Percentiles rank a stretch among this genome's conserved stretches.
These are phyloP conservation scores for Listrodromus nycthemerus DNA, from an alignment of 2,888 invertebrate species.

Conservation along the genomic window DNA sequence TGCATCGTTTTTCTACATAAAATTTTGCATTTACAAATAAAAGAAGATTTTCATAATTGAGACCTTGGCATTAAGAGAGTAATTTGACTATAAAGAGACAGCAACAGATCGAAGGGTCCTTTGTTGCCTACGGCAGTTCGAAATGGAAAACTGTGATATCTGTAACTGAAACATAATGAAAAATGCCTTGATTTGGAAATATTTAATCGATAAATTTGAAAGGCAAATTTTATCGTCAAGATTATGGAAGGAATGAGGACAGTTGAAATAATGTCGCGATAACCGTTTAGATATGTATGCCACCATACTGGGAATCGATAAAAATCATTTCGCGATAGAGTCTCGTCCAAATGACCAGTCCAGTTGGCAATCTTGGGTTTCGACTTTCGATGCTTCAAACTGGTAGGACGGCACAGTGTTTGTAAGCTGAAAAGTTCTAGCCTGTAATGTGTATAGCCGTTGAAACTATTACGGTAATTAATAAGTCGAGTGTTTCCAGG, in stretches of 20 bases:
- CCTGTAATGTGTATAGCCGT: slow-evolving; percentile 11
- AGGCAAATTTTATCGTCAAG: not conserved
- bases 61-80: not conserved
- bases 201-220: not conserved
- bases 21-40: not conserved
- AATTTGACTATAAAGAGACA: not conserved
- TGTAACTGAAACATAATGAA: not conserved
- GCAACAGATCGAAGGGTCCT: not conserved
- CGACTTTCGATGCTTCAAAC: slow-evolving; percentile 9
- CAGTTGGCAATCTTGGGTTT: slow-evolving; percentile 20
- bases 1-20: not conserved
- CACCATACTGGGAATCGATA: slow-evolving; percentile 17
- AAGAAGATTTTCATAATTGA: not conserved
- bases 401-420: slow-evolving; percentile 10
- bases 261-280: not conserved
- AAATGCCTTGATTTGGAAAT: not conserved
- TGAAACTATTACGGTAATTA: slow-evolving; percentile 35
- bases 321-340: not conserved
- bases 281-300: not conserved
- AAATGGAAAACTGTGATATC: not conserved
- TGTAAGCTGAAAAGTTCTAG: slow-evolving; percentile 8
- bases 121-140: not conserved
- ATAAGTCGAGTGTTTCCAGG: slow-evolving; percentile 24
- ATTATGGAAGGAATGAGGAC: not conserved
- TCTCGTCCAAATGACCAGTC: not conserved